Evolutionary conservation across 2,113 vertebrate species (phyloP).

Genomic region (Alces alces): DNA sequence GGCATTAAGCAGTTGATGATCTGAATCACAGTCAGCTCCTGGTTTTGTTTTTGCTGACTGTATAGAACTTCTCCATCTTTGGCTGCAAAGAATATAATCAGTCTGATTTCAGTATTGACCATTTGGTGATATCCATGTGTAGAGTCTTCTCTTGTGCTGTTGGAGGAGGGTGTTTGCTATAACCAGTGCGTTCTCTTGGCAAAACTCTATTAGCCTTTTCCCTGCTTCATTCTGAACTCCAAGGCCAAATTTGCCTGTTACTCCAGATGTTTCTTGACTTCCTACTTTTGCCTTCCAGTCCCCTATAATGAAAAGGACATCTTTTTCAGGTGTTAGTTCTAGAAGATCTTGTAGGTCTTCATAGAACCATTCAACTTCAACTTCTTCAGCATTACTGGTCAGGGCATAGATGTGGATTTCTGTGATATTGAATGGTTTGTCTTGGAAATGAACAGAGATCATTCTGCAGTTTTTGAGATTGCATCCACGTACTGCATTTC

Average conservation of each 20-base stretch:
- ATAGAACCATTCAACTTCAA: background rate
- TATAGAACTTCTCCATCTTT: background rate
- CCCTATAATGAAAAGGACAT: background rate
- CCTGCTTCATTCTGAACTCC: background rate
- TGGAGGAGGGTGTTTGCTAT: background rate
- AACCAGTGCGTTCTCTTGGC: background rate
- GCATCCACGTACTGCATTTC: background rate
- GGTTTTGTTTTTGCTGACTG: background rate
- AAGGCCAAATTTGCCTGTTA: background rate
- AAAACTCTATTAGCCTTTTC: background rate
- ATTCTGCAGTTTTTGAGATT: background rate
- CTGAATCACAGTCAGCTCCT: background rate
- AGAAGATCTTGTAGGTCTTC: background rate
- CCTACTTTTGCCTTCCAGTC: background rate
- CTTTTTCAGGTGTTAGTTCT: background rate
- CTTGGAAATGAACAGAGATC: background rate
- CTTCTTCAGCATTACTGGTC: background rate
- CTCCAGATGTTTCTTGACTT: background rate
- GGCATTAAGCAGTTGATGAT: background rate
- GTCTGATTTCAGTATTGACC: background rate
- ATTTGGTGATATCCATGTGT: background rate
- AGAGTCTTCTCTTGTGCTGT: background rate
- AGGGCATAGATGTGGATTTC: background rate
- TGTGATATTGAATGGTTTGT: background rate
- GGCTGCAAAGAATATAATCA: background rate